Percentiles rank a stretch among this genome's conserved stretches.
Evolutionary conservation across 2,888 invertebrate genomes (phyloP).

Genomic region (Drosophila antonietae): DNA sequence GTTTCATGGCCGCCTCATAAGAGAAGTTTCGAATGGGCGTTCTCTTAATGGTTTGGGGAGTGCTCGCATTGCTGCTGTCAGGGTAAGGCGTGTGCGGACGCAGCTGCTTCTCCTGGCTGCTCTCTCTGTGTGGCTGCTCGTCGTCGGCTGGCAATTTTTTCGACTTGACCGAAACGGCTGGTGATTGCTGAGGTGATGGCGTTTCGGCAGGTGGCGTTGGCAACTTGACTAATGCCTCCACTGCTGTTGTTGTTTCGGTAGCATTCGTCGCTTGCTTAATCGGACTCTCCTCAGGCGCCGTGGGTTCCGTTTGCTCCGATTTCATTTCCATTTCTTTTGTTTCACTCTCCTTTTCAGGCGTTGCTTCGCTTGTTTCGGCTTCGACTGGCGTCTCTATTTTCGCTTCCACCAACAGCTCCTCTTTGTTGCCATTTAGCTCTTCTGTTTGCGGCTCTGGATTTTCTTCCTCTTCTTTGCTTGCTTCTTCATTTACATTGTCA

Average conservation of each 20-base stretch:
- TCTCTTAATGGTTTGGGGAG: conserved; percentile 71
- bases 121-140: conserved; percentile 38
- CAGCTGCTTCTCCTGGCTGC: conserved; percentile 65
- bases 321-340: not conserved
- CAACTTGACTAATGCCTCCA: conserved; percentile 33
- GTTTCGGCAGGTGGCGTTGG: conserved; percentile 57
- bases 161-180: conserved; percentile 66
- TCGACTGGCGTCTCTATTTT: not conserved
- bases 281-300: conserved; percentile 60
- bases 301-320: conserved; percentile 28
- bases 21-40: conserved; percentile 78
- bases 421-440: conserved; percentile 41
- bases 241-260: not conserved
- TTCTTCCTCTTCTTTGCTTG: not conserved
- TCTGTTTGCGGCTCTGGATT: not conserved
- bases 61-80: conserved; percentile 70
- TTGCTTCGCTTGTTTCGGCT: conserved; percentile 2
- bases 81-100: conserved; percentile 83
- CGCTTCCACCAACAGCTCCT: conserved; percentile 3
- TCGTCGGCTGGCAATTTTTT: conserved; percentile 66
- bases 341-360: conserved; percentile 3
- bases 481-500: conserved; percentile 11
- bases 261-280: not conserved
- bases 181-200: conserved; percentile 61
- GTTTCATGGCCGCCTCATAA: conserved; percentile 77